These are phyloP conservation scores for Entelurus aequoreus DNA, from an alignment of 2,113 vertebrate genomes.

Conservation along the genomic window DNA sequence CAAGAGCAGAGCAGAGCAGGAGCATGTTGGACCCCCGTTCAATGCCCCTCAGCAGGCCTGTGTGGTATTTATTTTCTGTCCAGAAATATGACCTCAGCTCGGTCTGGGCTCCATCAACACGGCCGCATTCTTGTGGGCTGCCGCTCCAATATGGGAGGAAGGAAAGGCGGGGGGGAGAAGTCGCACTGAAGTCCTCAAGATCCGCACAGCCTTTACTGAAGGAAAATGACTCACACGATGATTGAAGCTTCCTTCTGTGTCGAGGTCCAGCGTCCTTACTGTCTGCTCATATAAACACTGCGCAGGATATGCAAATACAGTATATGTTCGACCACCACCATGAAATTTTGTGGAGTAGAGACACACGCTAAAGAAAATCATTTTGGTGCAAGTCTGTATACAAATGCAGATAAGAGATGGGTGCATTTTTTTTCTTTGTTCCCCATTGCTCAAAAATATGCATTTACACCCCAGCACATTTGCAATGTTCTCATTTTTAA, in stretches of 20 bases:
- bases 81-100: slow-evolving; percentile 63
- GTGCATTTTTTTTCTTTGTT: too few species aligned
- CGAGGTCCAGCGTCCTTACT: slow-evolving; percentile 8
- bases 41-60: slow-evolving; percentile 39
- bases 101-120: slow-evolving; percentile 45
- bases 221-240: slow-evolving; percentile 22
- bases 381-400: too few species aligned
- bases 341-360: background rate
- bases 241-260: background rate
- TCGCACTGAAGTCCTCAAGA: slow-evolving; percentile 28
- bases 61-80: slow-evolving; percentile 61
- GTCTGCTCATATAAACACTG: background rate
- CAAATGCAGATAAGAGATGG: too few species aligned
- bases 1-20: slow-evolving; percentile 29
- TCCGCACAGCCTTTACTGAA: slow-evolving; percentile 19
- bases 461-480: too few species aligned
- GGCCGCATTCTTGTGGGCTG: slow-evolving; percentile 43
- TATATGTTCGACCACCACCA: background rate
- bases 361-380: too few species aligned
- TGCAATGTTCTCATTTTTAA: too few species aligned
- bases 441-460: too few species aligned
- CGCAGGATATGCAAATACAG: background rate
- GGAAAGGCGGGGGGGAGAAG: slow-evolving; percentile 50
- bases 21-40: slow-evolving; percentile 27
- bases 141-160: slow-evolving; percentile 44